Conservation (phyloP, 2,113 vertebrate genomes). For the Labrus mixtus region DNA sequence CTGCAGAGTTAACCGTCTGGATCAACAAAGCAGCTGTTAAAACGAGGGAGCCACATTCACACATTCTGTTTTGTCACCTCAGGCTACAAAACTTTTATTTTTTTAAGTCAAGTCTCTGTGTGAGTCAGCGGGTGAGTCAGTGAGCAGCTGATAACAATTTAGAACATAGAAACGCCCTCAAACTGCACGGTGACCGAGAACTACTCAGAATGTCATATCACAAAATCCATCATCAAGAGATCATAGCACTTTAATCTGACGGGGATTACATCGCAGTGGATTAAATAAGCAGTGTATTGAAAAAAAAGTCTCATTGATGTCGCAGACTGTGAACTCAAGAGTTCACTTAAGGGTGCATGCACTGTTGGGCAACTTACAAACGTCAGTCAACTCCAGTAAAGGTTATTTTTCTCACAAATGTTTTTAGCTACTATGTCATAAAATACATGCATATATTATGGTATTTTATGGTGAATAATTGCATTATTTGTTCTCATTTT, state of each 20-base stretch:
- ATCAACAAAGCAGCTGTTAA: neutral
- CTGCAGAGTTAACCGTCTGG: neutral
- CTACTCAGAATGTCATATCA: neutral
- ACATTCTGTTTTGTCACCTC: conserved; percentile 2
- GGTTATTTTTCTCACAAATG: conserved; percentile 11
- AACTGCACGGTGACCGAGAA: neutral
- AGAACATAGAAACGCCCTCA: neutral
- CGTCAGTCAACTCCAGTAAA: conserved; percentile 6
- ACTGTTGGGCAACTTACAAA: neutral
- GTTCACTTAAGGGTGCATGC: neutral
- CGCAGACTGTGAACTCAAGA: neutral
- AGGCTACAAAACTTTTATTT: conserved; percentile 15
- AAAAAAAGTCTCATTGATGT: neutral
- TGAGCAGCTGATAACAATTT: conserved; percentile 2
- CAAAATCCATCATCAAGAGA: conserved; percentile 21
- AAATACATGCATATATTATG: neutral
- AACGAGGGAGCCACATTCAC: neutral
- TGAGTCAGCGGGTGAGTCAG: conserved; percentile 43
- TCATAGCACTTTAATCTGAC: conserved; percentile 24
- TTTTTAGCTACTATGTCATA: neutral
- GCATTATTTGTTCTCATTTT: neutral
- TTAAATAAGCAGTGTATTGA: neutral
- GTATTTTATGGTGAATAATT: neutral
- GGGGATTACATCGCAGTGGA: conserved; percentile 4
- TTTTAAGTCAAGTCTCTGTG: neutral